Conservation (phyloP, 2,888 invertebrate genomes). For the Cheilosia variabilis region DNA sequence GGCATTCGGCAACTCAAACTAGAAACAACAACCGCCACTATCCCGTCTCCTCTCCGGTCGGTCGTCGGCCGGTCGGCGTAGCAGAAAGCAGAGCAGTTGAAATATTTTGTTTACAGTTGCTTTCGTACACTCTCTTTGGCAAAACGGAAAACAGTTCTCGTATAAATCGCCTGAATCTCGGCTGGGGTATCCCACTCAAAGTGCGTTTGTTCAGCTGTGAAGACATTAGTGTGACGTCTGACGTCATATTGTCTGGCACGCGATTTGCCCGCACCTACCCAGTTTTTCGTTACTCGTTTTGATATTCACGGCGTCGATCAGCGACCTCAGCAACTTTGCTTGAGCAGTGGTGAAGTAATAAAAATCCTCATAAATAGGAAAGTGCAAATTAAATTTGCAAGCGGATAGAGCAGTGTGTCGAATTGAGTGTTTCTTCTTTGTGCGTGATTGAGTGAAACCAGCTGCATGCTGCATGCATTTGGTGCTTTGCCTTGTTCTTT, state of each 20-base stretch:
- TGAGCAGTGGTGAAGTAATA: neutral
- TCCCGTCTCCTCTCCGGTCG: too few relatives aligned
- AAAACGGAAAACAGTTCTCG: constrained; percentile 24
- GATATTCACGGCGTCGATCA: constrained; percentile 9
- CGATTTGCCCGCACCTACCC: constrained; percentile 17
- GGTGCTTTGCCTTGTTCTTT: constrained; percentile 48
- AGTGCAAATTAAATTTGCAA: constrained; percentile 28
- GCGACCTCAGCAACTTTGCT: constrained; percentile 5
- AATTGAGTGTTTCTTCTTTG: constrained; percentile 21
- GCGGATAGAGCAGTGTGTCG: neutral
- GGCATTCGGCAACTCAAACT: too few relatives aligned
- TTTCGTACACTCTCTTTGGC: constrained; percentile 23
- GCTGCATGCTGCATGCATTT: constrained; percentile 51
- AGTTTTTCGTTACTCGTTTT: constrained; percentile 11
- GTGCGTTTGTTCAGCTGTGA: constrained; percentile 25
- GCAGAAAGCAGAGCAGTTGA: too few relatives aligned
- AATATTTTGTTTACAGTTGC: constrained; percentile 19
- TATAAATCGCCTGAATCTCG: constrained; percentile 33
- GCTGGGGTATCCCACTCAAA: constrained; percentile 17
- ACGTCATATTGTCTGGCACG: constrained; percentile 67
- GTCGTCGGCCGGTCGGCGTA: too few relatives aligned
- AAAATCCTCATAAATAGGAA: neutral
- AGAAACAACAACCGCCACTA: too few relatives aligned
- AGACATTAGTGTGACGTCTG: constrained; percentile 61
- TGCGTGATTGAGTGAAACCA: constrained; percentile 49